Conservation (phyloP, 2,113 vertebrate species). For the Mugil cephalus region DNA sequence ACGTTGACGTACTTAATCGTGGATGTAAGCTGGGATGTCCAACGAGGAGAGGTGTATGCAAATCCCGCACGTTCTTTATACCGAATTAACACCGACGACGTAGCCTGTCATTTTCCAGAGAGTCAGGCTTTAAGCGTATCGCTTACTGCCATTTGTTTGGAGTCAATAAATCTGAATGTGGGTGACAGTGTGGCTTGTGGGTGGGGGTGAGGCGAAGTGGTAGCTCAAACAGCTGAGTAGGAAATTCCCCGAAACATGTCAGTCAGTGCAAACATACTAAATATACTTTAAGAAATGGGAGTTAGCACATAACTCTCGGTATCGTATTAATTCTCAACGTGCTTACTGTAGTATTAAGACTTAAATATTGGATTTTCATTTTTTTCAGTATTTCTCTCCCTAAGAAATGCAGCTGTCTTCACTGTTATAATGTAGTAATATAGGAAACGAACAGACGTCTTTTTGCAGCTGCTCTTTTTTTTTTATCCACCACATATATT, state of each 20-base stretch:
- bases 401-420: neutral
- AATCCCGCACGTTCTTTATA: neutral
- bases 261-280: slow-evolving; percentile 6
- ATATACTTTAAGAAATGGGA: neutral
- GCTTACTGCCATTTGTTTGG: neutral
- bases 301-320: neutral
- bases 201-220: too few relatives aligned
- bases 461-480: neutral
- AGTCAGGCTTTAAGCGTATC: neutral
- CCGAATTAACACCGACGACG: neutral
- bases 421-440: neutral
- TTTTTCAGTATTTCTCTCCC: neutral
- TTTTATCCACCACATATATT: neutral
- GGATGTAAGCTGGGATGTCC: neutral
- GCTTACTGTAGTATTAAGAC: neutral
- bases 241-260: neutral
- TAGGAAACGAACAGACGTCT: neutral
- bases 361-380: neutral
- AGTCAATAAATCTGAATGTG: neutral
- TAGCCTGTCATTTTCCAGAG: neutral
- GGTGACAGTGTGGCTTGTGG: too few relatives aligned
- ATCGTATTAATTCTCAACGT: neutral
- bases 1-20: neutral
- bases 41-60: slow-evolving; percentile 2
- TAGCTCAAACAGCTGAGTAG: too few relatives aligned